Evolutionary conservation across 1,140 invertebrate species (phyloP).

Genomic region (Agrypnia vestita): DNA sequence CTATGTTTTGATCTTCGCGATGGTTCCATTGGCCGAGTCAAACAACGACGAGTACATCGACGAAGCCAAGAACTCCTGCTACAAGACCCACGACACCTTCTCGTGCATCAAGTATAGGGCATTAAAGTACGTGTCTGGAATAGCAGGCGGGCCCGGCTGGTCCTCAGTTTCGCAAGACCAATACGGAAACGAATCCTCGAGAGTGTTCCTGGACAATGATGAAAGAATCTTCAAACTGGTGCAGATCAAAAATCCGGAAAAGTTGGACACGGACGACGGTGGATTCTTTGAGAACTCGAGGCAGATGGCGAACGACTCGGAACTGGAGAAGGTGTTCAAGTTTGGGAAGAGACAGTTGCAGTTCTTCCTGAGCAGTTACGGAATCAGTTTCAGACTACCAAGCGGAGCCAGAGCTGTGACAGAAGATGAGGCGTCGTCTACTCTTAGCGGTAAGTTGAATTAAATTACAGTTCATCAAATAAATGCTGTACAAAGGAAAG

Average conservation of each 20-base stretch:
- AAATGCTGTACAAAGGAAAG: not conserved
- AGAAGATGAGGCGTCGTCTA: constrained; percentile 16
- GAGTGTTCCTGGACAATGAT: not conserved
- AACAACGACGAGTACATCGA: constrained; percentile 53
- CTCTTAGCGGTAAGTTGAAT: not conserved
- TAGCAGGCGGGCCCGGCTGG: constrained; percentile 42
- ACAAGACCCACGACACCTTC: constrained; percentile 46
- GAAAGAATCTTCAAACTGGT: constrained; percentile 44
- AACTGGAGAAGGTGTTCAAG: constrained; percentile 57
- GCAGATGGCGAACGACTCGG: constrained; percentile 49
- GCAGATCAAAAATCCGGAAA: constrained; percentile 39
- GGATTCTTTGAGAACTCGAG: constrained; percentile 50
- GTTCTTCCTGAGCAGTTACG: constrained; percentile 50
- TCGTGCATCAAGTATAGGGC: constrained; percentile 55
- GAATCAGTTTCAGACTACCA: constrained; percentile 49
- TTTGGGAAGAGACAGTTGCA: constrained; percentile 55
- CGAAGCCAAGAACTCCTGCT: constrained; percentile 51
- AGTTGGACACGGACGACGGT: constrained; percentile 9
- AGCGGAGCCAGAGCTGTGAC: constrained; percentile 42
- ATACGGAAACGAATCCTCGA: constrained; percentile 11
- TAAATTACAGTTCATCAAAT: not conserved
- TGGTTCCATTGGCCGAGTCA: not conserved
- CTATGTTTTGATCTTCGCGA: not conserved
- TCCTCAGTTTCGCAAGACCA: not conserved
- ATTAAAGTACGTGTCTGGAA: constrained; percentile 49